These are phyloP conservation scores for Philonicus albiceps DNA, from an alignment of 2,888 invertebrate genomes.

Conservation along the genomic window DNA sequence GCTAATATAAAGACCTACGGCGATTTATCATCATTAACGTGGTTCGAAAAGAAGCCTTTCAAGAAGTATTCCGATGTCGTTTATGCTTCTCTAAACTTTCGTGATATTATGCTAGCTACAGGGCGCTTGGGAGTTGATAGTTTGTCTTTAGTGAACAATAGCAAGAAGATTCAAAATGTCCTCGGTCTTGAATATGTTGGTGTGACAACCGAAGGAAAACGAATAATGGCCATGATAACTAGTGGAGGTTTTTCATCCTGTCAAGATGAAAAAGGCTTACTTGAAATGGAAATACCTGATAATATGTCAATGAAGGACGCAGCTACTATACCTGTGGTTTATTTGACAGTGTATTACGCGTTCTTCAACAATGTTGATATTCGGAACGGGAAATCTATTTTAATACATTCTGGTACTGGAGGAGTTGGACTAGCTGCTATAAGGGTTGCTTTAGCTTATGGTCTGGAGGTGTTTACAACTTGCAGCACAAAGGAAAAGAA, in stretches of 20 bases:
- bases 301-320: conserved; percentile 78
- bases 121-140: conserved; percentile 88
- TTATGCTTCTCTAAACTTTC: conserved; percentile 88
- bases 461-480: conserved; percentile 75
- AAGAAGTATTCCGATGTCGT: conserved; percentile 66
- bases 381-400: conserved; percentile 60
- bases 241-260: conserved; percentile 67
- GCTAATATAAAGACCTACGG: conserved; percentile 81
- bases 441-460: conserved; percentile 70
- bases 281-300: conserved; percentile 73
- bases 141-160: conserved; percentile 65
- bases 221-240: conserved; percentile 71
- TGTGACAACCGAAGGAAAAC: conserved; percentile 66
- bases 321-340: conserved; percentile 82
- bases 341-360: conserved; percentile 71
- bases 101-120: conserved; percentile 93
- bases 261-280: conserved; percentile 59
- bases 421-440: conserved; percentile 85
- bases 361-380: conserved; percentile 59
- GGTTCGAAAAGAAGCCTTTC: conserved; percentile 73
- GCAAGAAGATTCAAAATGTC: conserved; percentile 68
- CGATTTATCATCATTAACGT: conserved; percentile 84
- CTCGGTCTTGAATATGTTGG: conserved; percentile 77
- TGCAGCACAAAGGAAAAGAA: conserved; percentile 73
- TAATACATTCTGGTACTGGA: conserved; percentile 72